Evolutionary conservation across 2,113 vertebrate genomes (phyloP).

Genomic region (Tricholaema leucomelas): DNA sequence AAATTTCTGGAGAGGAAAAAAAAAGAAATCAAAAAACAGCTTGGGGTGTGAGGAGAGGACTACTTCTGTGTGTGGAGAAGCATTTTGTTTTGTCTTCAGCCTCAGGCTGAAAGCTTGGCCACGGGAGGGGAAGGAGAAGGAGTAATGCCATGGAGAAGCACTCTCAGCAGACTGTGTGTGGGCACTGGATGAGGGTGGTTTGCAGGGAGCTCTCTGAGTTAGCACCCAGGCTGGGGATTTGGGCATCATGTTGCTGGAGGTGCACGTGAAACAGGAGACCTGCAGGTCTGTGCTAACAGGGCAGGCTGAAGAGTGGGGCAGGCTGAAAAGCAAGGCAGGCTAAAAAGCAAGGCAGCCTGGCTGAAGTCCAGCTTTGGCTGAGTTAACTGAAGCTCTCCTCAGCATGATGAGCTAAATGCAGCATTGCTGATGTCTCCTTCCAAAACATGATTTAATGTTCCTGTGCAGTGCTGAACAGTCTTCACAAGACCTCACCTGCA

Average conservation of each 20-base stretch:
- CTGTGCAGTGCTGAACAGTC: neutral
- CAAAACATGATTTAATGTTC: neutral
- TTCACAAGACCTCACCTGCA: neutral
- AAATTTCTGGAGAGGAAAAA: neutral
- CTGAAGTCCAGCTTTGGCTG: neutral
- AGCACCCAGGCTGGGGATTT: neutral
- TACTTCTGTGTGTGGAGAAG: neutral
- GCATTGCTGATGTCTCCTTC: neutral
- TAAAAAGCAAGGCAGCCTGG: neutral
- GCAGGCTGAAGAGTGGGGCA: neutral
- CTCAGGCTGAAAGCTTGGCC: accelerated
- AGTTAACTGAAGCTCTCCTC: neutral
- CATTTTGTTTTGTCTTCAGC: neutral
- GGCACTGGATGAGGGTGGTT: neutral
- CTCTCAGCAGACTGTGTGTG: neutral
- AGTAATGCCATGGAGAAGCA: accelerated
- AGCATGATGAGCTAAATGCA: neutral
- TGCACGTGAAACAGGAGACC: neutral
- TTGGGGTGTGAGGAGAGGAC: neutral
- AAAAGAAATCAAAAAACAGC: neutral
- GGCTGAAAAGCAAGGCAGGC: neutral
- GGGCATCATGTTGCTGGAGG: neutral
- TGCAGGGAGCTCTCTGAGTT: neutral
- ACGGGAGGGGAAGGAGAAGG: neutral
- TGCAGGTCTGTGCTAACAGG: accelerated